These are phyloP conservation scores for Sycophaga agraensis DNA, from an alignment of 1,140 invertebrate genomes.

Conservation along the genomic window DNA sequence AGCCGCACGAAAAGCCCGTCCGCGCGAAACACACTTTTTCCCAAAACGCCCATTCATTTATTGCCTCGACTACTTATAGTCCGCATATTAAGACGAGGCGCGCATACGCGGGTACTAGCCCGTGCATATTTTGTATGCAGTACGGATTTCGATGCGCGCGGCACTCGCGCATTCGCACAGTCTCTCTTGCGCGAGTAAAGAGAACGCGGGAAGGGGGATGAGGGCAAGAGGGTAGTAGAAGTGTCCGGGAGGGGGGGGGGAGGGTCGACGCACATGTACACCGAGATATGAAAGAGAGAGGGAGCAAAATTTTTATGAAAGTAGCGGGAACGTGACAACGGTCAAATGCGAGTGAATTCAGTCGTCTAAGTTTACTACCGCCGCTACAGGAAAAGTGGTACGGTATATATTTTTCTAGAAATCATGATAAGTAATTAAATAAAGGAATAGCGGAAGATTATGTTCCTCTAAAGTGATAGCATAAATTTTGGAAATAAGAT, in stretches of 20 bases:
- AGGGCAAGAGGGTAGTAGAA: background rate
- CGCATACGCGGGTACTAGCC: background rate
- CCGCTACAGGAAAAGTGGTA: too few relatives aligned
- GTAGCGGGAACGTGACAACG: background rate
- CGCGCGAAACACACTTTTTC: background rate
- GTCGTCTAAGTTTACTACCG: too few relatives aligned
- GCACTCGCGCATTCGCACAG: constrained; percentile 24
- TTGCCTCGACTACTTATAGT: constrained; percentile 2
- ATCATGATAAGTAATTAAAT: too few relatives aligned
- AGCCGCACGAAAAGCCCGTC: too few relatives aligned
- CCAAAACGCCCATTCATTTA: background rate
- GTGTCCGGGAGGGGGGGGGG: background rate
- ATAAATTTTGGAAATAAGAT: too few relatives aligned
- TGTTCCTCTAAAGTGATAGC: too few relatives aligned
- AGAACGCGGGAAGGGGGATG: background rate
- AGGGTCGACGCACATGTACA: too few relatives aligned
- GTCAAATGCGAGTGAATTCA: background rate
- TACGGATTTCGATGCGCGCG: constrained; percentile 20
- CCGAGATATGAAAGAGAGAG: background rate
- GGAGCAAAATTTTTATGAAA: constrained; percentile 11
- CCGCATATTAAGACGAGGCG: background rate
- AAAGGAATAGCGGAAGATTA: too few relatives aligned
- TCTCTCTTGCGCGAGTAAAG: background rate
- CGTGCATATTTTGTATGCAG: constrained; percentile 31
- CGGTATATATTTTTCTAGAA: too few relatives aligned